phyloP scores from a whole-genome alignment of 2,797 vertebrate species.

The Oreochromis grahami region DNA sequence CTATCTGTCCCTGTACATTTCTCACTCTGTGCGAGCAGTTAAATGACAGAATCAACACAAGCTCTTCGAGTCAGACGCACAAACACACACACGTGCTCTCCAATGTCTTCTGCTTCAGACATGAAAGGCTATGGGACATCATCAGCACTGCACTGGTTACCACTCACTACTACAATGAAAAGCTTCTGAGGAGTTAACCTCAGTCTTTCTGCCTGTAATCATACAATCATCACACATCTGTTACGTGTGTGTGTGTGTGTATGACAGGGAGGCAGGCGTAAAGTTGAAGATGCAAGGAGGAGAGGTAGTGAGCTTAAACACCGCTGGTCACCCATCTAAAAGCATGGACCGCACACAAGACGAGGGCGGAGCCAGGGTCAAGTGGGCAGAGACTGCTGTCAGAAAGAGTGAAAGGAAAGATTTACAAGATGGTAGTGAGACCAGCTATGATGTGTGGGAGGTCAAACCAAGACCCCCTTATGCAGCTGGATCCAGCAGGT shows the following conservation, averaged over 20 bases:
- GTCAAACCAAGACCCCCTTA: not conserved
- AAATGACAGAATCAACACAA: not conserved
- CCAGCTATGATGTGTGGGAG: not conserved
- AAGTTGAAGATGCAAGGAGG: not conserved
- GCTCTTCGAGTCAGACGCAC: not conserved
- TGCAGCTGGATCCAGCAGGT: not conserved
- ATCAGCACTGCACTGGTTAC: not conserved
- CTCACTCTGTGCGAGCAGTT: not conserved
- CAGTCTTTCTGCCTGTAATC: not conserved
- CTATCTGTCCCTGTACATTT: not conserved
- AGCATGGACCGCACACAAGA: not conserved
- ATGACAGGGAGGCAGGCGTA: not conserved
- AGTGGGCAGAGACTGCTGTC: not conserved
- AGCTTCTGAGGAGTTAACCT: not conserved
- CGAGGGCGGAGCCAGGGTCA: not conserved
- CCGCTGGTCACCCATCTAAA: not conserved
- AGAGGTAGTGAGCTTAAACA: not conserved
- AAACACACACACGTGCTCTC: not conserved
- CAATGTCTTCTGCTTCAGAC: slow-evolving; percentile 3
- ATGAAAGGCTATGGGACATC: not conserved
- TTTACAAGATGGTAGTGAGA: not conserved
- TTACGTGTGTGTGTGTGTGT: too few relatives aligned
- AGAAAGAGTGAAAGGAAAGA: not conserved
- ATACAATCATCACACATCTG: fast-evolving
- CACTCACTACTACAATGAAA: not conserved